Evolutionary conservation across 1,140 invertebrate species (phyloP), one percentile per base, ranked within the genome.

Genomic region (Gryllus bimaculatus): DNA sequence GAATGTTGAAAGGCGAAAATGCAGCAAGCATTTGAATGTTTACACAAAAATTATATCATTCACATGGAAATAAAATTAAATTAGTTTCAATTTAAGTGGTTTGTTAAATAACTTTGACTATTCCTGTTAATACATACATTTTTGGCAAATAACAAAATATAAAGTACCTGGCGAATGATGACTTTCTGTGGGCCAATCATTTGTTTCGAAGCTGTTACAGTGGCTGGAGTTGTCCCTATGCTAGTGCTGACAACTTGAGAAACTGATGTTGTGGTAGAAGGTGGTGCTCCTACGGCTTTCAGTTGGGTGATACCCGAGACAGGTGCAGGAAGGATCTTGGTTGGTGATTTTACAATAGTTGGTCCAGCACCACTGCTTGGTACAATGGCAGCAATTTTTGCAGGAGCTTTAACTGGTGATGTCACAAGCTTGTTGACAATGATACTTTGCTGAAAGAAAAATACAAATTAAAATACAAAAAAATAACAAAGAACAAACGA

Each of bases 321-420:
- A 10, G 92, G 90, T 48, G 92, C 91, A 73, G 93, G 91, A 75
- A 92, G 86, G 81, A 93, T 90, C 86, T 92, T 92, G 21, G 91
- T 88, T 7, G 90, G 90, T n/a, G 90, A 89, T 83, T 91, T 90
- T 66, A 89, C 86, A 20, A 82, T 81, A 20, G 81, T 26, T 66
- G 54, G 54, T 18, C 54, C 54, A 66, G 54, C 18, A 66, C 54
- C 54, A 26, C 15, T 47, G 15, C 21, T 73, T 8, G 79, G 18
- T 54, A 81, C 81, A 21, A 84, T 81, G 73, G 80, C 79, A 73
- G 83, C 79, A 73, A 83, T 79, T 74, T 82, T 82, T 48, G 81
- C 79, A 21, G 82, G 76, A 76, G 76, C 77, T 76, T 82, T 83
- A 73, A 81, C 75, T 13, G 83, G 80, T 12, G 87, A 86, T 81